Evolutionary conservation across 2,888 invertebrate genomes (phyloP), one percentile per base, ranked within the genome.

Genomic region (Branchinecta sandiegonensis): DNA sequence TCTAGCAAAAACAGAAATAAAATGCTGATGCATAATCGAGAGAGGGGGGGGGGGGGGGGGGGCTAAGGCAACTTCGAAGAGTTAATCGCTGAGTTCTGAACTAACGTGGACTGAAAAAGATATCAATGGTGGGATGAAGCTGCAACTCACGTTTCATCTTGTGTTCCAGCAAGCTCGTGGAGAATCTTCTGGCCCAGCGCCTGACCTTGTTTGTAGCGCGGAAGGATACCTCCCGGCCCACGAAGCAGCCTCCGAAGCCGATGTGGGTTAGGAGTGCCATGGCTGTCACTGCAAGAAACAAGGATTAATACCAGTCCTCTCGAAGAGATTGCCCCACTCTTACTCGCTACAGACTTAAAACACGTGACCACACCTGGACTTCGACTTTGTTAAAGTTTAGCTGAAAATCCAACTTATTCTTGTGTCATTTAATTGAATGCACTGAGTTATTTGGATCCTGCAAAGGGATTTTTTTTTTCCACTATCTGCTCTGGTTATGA

Each of bases 171-270:
- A 72, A 90, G 84, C 71, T 83, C 82, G 77, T 86, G 85, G 70
- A 94, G 83, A 76, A 88, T 84, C 73, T 87, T 85, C 75, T 94
- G 94, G 9, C 92, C 93, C 71, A 85, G 84, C 67, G 90, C 88
- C 74, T 88, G 86, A 66, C 84, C 83, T 67, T 80, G 79, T 73
- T 87, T 88, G 79, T 89, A 95, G 6, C 85, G 81, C n/a, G 93
- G 90, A 72, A 95, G 79, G 68, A 94, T 82, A 10, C 90, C 92
- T 37, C 90, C 90, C 14, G 89, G 85, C 48, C 89, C 89, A 67
- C 84, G 83, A 65, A 86, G 86, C 73, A 86, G 85, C 67, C 91
- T 81, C 1, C 93, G 88, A 48, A 84, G 82, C 68, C 93, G 81
- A 73, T 84, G 84, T 37, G 89, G 82, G 72, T 80, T 80, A 5